Evolutionary conservation across 1,140 invertebrate genomes (phyloP), one percentile per base, ranked within the genome.

Genomic region (Reticulitermes speratus): DNA sequence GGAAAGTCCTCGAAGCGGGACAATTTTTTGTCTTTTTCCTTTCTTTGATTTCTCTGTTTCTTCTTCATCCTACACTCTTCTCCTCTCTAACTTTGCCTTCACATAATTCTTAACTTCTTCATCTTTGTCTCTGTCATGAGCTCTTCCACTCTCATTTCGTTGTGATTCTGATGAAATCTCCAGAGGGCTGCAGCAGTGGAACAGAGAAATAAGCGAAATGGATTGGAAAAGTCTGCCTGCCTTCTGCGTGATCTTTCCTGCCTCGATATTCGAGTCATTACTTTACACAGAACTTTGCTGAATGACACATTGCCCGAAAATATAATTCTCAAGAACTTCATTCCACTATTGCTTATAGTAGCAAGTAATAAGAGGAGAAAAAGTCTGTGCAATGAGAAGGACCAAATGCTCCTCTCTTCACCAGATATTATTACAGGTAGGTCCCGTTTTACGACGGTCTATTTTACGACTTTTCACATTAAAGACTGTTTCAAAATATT

Each of bases 1-100:
- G 86, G 48, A 85, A 87, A 87, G 86, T 85, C 86, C 44, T 65
- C 83, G 65, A 45, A 52, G 83, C 83, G 86, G 52, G 55, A 85
- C 83, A 84, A 23, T 44, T 82, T 85, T 82, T 82, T 75, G 45
- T 85, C 52, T 65, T 30, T 75, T 44, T 55, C 82, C 38, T 38
- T 45, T 44, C n/a, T 45, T 44, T 44, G 38, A 23, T 23, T 45
- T 83, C 82, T 45, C 12, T 45, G 9, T 83, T 23, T 59, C 85
- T 25, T 45, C 32, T 32, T 32, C 69, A 12, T 38, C 38, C 82
- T 32, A 19, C n/a, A 12, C n/a, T 82, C 85, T 25, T 48, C 85
- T 23, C 38, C 75, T 45, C 38, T 75, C 25, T 55, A 81, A 44
- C 52, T 52, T 86, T 44, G 65, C 75, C 75, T 45, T 82, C 85